A percentile compares a stretch with the other conserved stretches of the same genome.
Evolutionary conservation across 2,888 invertebrate species (phyloP).

Genomic region (Toxonevra muliebris): DNA sequence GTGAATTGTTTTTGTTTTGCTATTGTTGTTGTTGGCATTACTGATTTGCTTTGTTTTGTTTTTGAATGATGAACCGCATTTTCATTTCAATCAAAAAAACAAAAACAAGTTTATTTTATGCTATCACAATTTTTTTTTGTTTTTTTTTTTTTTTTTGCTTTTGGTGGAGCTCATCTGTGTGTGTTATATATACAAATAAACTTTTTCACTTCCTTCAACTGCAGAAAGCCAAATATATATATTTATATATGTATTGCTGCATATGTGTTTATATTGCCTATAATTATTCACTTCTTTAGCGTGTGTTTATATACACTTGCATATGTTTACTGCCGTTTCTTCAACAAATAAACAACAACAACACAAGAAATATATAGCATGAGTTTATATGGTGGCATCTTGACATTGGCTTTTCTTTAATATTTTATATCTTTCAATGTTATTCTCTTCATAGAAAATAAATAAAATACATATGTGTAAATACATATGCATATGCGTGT

Average conservation of each 20-base stretch:
- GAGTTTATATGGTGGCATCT: background rate
- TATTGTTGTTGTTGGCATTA: background rate
- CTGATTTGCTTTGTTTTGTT: background rate
- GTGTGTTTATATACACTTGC: background rate
- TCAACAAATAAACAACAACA: too few relatives aligned
- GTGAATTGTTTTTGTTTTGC: background rate
- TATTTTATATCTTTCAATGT: background rate
- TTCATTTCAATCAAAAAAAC: too few relatives aligned
- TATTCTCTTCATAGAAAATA: background rate
- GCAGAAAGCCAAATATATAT: too few relatives aligned
- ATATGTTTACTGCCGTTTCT: background rate
- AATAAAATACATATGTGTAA: too few relatives aligned
- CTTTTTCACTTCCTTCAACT: too few relatives aligned
- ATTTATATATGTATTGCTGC: too few relatives aligned
- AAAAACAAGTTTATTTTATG: background rate
- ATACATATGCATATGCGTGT: background rate
- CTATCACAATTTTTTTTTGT: too few relatives aligned
- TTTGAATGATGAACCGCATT: background rate
- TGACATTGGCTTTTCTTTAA: background rate
- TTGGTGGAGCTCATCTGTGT: too few relatives aligned
- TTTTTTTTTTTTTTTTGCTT: too few relatives aligned
- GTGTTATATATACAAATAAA: too few relatives aligned
- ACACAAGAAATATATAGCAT: too few relatives aligned
- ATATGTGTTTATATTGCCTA: background rate
- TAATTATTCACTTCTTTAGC: background rate